Percentiles rank a stretch among this genome's conserved stretches.
phyloP scores from a whole-genome alignment of 2,888 invertebrate species.

The Flabesymbios commensalis region DNA sequence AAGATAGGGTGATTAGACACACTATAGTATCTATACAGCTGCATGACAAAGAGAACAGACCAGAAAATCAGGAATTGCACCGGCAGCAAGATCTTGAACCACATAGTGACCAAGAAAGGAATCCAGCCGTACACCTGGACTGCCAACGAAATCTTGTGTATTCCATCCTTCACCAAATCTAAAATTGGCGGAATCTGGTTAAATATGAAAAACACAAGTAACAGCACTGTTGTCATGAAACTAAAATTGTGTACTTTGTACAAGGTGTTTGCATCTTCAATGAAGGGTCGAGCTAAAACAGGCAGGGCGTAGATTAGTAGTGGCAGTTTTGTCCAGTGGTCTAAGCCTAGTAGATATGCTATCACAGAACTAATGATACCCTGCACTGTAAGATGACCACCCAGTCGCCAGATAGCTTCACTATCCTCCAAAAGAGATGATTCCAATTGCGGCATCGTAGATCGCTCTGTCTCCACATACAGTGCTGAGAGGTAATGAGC shows the following conservation, averaged over 20 bases:
- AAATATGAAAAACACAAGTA: slow-evolving; percentile 60
- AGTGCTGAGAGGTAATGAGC: slow-evolving; percentile 62
- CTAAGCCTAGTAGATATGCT: slow-evolving; percentile 59
- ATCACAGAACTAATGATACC: slow-evolving; percentile 56
- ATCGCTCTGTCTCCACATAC: slow-evolving; percentile 59
- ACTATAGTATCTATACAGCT: slow-evolving; percentile 57
- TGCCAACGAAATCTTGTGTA: slow-evolving; percentile 5
- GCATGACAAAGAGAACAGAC: slow-evolving; percentile 62
- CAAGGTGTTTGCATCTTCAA: slow-evolving; percentile 58
- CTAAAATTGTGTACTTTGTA: slow-evolving; percentile 63
- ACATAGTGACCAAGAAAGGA: slow-evolving; percentile 56
- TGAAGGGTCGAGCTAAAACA: slow-evolving; percentile 62
- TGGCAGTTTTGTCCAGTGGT: slow-evolving; percentile 35
- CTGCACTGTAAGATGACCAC: slow-evolving; percentile 56
- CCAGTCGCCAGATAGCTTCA: slow-evolving; percentile 49
- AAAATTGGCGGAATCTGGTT: slow-evolving; percentile 59
- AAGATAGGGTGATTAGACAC: slow-evolving; percentile 44
- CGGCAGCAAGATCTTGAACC: slow-evolving; percentile 63
- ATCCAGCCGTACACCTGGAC: slow-evolving; percentile 54
- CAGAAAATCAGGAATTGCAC: slow-evolving; percentile 65
- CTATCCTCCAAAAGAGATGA: slow-evolving; percentile 41
- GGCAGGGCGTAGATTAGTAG: slow-evolving; percentile 64
- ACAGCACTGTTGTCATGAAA: slow-evolving; percentile 59
- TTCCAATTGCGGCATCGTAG: slow-evolving; percentile 27
- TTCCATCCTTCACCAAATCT: slow-evolving; percentile 39